Percentiles rank a stretch among this genome's conserved stretches.
These are phyloP conservation scores for Amphipoea oculea DNA, from an alignment of 2,888 invertebrate species.

Conservation along the genomic window DNA sequence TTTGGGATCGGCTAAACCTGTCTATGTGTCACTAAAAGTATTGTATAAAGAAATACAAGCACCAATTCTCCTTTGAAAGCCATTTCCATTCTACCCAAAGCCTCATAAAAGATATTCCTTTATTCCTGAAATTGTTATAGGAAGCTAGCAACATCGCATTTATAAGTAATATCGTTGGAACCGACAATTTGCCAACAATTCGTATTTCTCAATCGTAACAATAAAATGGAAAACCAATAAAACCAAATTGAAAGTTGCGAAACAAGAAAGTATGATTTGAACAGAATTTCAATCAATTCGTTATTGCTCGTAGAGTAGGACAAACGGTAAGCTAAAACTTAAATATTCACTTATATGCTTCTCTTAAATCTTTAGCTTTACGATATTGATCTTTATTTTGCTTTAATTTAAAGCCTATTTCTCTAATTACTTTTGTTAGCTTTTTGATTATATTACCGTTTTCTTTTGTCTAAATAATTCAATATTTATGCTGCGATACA, in stretches of 20 bases:
- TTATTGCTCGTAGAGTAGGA: conserved; percentile 66
- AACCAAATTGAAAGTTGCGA: conserved; percentile 81
- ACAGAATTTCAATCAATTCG: conserved; percentile 77
- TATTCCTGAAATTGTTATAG: conserved; percentile 8
- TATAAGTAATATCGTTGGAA: conserved; percentile 44
- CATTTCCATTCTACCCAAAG: background rate
- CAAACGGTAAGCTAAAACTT: conserved; percentile 73
- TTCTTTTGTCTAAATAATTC: background rate
- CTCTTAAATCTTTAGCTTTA: conserved; percentile 12
- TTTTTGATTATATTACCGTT: background rate
- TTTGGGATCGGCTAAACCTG: background rate
- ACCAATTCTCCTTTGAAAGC: background rate
- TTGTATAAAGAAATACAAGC: background rate
- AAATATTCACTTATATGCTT: conserved; percentile 42
- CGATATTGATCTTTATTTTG: background rate
- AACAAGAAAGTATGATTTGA: conserved; percentile 82
- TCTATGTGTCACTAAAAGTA: background rate
- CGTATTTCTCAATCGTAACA: conserved; percentile 77
- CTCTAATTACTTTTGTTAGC: background rate
- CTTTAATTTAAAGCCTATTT: conserved; percentile 5
- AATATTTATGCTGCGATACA: background rate
- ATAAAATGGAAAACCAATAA: conserved; percentile 80
- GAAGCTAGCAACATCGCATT: conserved; percentile 34
- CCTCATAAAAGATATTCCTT: conserved; percentile 35
- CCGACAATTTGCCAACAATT: conserved; percentile 66